phyloP scores from a whole-genome alignment of 2,888 invertebrate species.

The Sclerodermus sp. region DNA sequence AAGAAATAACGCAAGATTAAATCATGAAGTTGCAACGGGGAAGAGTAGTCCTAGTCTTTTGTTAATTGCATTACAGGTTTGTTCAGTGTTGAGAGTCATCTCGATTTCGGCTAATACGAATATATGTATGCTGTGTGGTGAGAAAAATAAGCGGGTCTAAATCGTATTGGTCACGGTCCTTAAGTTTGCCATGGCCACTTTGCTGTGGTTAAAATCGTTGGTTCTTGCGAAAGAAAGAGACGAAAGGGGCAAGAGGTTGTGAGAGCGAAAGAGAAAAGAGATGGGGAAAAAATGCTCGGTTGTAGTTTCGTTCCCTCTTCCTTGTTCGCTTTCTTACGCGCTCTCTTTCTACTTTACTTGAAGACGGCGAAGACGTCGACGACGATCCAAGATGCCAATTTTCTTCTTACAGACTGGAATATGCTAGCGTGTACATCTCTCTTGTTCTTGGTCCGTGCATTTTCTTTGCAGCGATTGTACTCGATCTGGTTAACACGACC shows the following conservation, averaged over 20 bases:
- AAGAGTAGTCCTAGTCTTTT: too few species aligned
- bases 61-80: too few species aligned
- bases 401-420: conserved; percentile 33
- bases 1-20: too few species aligned
- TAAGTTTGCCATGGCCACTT: conserved; percentile 43
- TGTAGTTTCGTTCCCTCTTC: neutral
- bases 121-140: conserved; percentile 1
- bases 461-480: conserved; percentile 28
- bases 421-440: conserved; percentile 29
- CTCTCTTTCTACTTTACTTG: conserved; percentile 10
- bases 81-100: conserved; percentile 16
- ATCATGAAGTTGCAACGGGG: too few species aligned
- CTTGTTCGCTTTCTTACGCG: neutral
- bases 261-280: too few species aligned
- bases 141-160: conserved; percentile 35
- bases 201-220: conserved; percentile 40
- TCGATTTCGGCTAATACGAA: conserved; percentile 14
- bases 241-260: neutral
- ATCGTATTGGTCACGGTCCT: conserved; percentile 45
- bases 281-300: too few species aligned
- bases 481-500: conserved; percentile 37
- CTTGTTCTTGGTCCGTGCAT: conserved; percentile 22
- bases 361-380: too few species aligned
- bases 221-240: conserved; percentile 20
- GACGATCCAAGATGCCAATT: conserved; percentile 30